Base-by-base conservation (phyloP, 1,140 invertebrate species). In the Microplitis mediator region DNA sequence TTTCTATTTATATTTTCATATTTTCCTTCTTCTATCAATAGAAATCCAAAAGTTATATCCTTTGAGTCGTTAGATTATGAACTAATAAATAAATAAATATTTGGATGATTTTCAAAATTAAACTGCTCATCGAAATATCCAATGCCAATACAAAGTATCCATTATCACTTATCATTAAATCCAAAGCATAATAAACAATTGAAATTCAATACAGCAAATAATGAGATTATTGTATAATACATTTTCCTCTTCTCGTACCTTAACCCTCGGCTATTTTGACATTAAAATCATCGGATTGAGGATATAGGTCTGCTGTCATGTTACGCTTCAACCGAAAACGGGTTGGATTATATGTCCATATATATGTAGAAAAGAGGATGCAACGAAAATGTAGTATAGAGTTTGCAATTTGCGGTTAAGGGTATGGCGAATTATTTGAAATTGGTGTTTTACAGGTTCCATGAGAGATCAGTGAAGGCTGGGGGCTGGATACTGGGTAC, bases 401-500 rank as follows among this genome's bases (percentile, higher is more conserved):
- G 82, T 85, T 86, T 87, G 81, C 82, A 85, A 86, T 87, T 86
- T 85, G 84, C 78, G 83, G 85, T 85, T 78, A 81, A 65, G 78
- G 79, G 76, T 77, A 75, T 51, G 74, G 69, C 31, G 16, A 36
- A 31, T 75, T 70, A 58, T 13, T 36, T 3, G 62, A 68, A 50
- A 61, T 52, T 50, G 50, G n/a, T 23, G 39, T 45, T 16, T 74
- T 70, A 74, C 71, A 65, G 34, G 62, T 8, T 52, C 11, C 36
- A 61, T n/a, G 56, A 35, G 67, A n/a, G 58, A 45, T 56, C 71
- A 36, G 35, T 16, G 45, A 14, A n/a, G 62, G 11, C 23, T 23
- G 23, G 39, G 64, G 23, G 45, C 11, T n/a, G 61, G 34, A 63
- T 23, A 23, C 23, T 23, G 64, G n/a, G n/a, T n/a, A n/a, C n/a